Evolutionary conservation across 2,888 invertebrate species (phyloP).

Genomic region (Orchesella flavescens): DNA sequence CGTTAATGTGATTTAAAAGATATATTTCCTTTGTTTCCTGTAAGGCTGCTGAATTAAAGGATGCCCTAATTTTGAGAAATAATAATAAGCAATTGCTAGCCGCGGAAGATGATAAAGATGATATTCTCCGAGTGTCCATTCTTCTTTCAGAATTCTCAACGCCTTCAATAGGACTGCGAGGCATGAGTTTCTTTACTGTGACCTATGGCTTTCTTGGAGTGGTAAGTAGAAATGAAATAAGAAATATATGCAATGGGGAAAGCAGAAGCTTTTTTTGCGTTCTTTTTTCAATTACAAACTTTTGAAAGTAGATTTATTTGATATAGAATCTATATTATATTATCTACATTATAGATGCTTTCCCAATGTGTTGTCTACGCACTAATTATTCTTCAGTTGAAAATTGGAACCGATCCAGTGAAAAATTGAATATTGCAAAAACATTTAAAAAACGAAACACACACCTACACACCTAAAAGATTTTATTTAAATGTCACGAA

Average conservation of each 20-base stretch:
- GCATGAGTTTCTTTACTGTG: conserved; percentile 19
- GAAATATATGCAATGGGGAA: background rate
- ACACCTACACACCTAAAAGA: background rate
- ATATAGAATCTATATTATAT: too few relatives aligned
- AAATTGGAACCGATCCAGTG: background rate
- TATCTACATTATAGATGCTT: conserved; percentile 36
- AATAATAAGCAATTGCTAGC: too few relatives aligned
- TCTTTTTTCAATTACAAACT: too few relatives aligned
- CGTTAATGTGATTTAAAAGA: background rate
- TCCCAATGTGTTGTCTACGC: conserved; percentile 35
- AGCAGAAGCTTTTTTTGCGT: too few relatives aligned
- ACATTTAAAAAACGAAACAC: background rate
- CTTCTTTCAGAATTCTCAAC: conserved; percentile 12
- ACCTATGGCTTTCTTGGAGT: conserved; percentile 32
- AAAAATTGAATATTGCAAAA: background rate
- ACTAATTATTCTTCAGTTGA: conserved; percentile 26
- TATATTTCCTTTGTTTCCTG: too few relatives aligned
- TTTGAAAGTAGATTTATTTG: background rate
- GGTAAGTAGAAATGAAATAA: conserved; percentile 9
- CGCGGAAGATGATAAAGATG: background rate
- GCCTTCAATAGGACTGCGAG: conserved; percentile 26
- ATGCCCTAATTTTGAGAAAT: background rate
- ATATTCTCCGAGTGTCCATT: background rate
- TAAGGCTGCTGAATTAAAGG: conserved; percentile 14
- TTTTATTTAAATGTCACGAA: background rate